Conservation (phyloP, 2,113 vertebrate genomes). For the Oryzias melastigma region DNA sequence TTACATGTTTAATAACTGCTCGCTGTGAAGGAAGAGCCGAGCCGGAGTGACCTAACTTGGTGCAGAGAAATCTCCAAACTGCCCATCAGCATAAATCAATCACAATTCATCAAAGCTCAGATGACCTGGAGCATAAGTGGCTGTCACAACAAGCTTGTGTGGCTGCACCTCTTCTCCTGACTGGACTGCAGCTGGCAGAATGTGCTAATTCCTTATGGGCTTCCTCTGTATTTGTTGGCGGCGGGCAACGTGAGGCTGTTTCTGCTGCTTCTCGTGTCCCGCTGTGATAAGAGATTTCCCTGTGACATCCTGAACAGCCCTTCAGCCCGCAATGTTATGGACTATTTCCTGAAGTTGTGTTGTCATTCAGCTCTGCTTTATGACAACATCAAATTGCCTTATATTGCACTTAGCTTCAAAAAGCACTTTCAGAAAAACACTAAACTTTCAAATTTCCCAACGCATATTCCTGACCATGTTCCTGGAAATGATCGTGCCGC, state of each 20-base stretch:
- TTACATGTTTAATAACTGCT: background rate
- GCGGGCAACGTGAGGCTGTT: conserved; percentile 16
- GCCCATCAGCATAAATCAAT: conserved; percentile 64
- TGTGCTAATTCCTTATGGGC: conserved; percentile 38
- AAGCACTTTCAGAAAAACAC: conserved; percentile 19
- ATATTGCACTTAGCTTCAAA: conserved; percentile 9
- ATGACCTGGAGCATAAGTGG: conserved; percentile 63
- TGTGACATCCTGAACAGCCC: conserved; percentile 42
- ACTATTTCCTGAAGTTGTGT: conserved; percentile 33
- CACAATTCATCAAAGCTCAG: conserved; percentile 44
- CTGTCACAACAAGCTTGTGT: conserved; percentile 45
- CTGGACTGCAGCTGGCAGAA: conserved; percentile 44
- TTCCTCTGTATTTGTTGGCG: conserved; percentile 40
- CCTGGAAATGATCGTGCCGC: background rate
- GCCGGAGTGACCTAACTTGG: conserved; percentile 10
- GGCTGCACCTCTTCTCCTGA: conserved; percentile 28
- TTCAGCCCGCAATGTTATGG: conserved; percentile 26
- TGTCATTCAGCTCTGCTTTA: conserved; percentile 23
- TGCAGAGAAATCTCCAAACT: conserved; percentile 46
- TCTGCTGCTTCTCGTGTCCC: conserved; percentile 44
- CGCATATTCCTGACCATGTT: conserved; percentile 5
- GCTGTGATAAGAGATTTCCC: conserved; percentile 41
- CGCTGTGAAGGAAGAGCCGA: conserved; percentile 15
- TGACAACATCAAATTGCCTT: conserved; percentile 24
- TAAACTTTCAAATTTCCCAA: conserved; percentile 2